These are phyloP conservation scores for Ptyas mucosa DNA, from an alignment of 2,113 vertebrate species.

Conservation along the genomic window DNA sequence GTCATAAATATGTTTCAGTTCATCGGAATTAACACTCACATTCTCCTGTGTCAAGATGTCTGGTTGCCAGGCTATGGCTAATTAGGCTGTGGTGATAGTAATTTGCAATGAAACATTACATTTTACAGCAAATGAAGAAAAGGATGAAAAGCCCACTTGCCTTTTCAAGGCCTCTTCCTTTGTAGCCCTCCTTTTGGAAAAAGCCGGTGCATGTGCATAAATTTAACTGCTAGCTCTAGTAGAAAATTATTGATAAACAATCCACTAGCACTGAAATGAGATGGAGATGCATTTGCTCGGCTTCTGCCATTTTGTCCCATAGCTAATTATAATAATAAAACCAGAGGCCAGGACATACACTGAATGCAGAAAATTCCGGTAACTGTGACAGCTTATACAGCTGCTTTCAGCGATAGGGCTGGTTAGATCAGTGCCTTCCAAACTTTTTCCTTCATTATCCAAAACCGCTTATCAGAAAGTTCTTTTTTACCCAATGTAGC, in stretches of 20 bases:
- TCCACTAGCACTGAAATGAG: not conserved
- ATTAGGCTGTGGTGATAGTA: conserved; percentile 27
- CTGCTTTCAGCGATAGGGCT: not conserved
- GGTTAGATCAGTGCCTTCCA: not conserved
- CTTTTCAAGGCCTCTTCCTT: not conserved
- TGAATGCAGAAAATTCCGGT: not conserved
- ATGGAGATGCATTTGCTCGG: not conserved
- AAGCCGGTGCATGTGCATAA: not conserved
- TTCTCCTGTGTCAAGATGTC: conserved; percentile 37
- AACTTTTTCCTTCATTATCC: not conserved
- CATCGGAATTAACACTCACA: conserved; percentile 37
- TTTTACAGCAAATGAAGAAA: conserved; percentile 35
- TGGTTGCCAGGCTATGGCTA: conserved; percentile 40
- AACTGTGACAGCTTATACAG: not conserved
- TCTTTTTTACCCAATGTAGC: not conserved
- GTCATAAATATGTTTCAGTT: conserved; percentile 31
- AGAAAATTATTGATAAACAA: not conserved
- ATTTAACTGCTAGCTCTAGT: not conserved
- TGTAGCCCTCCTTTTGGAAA: not conserved
- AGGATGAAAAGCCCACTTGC: not conserved
- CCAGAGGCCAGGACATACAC: not conserved
- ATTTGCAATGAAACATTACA: conserved; percentile 44
- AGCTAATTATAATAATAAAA: not conserved
- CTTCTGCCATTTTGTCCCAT: not conserved
- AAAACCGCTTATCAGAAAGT: not conserved